Base-by-base conservation (phyloP, 1,140 invertebrate species). In the Lasaia peninsularis region DNA sequence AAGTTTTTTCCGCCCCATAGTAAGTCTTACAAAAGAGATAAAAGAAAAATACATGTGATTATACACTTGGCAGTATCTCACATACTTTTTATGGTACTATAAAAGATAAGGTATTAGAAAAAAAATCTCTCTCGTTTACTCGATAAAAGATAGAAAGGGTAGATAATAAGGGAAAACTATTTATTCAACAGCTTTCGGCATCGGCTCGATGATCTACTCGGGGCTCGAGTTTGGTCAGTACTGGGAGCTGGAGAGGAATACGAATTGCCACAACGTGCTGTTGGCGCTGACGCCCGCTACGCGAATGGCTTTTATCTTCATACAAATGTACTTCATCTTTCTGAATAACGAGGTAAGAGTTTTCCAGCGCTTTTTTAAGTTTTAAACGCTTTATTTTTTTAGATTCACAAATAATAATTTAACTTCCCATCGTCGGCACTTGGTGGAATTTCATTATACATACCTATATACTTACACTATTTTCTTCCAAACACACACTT, bases 261-360 rank as follows among this genome's bases (percentile, higher is more conserved):
- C 94, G 10, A 94, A 96, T 65, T 98, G 96, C 73, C 94, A 96
- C 77, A 97, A 96, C 73, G 93, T 97, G 11, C 91, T 98, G 72
- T 90, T 97, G 31, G 96, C 95, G 0, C 79, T 98, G 5, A 97
- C 96, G 0, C 96, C 97, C 0, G 94, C 94, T 4, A 95, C 95
- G 0, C 90, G 96, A 63, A 97, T 98, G 95, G 93, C 95, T 51
- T 97, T 98, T 89, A 98, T 97, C 66, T 97, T 98, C 78, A 95
- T 97, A 68, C 97, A 98, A 86, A 97, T 98, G 93, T 98, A 98
- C 86, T 98, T 98, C 89, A 97, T 98, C 81, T 98, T 98, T 89
- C 91, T 98, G 12, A 98, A 98, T 84, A 96, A 97, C 75, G 95
- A 96, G 92, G 94, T 95, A 72, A 84, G 83, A n/a, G n/a, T n/a